phyloP scores from a whole-genome alignment of 2,888 invertebrate genomes.

The Helleia helle region DNA sequence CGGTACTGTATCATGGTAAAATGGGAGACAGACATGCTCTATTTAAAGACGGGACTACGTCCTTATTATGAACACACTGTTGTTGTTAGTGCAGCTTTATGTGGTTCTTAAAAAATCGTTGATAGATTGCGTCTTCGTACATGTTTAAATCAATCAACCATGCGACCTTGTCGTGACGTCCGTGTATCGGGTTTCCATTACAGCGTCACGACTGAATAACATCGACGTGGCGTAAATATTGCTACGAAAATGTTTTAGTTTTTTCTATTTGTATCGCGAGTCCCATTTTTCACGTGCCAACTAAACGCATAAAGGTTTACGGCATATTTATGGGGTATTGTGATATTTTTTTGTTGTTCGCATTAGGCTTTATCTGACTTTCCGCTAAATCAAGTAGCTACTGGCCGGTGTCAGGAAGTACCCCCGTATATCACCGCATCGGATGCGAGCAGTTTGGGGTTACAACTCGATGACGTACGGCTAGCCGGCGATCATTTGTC shows the following conservation, averaged over 20 bases:
- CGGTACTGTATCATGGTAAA: too few relatives aligned
- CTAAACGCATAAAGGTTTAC: constrained; percentile 71
- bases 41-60: too few relatives aligned
- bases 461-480: constrained; percentile 50
- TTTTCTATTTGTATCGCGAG: constrained; percentile 48
- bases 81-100: too few relatives aligned
- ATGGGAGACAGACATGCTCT: too few relatives aligned
- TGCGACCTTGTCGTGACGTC: not conserved
- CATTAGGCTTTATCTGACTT: constrained; percentile 74
- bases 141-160: not conserved
- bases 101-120: too few relatives aligned
- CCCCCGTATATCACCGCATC: constrained; percentile 66
- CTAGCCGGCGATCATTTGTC: constrained; percentile 46
- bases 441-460: constrained; percentile 67
- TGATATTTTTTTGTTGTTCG: constrained; percentile 73
- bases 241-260: constrained; percentile 27
- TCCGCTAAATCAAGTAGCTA: constrained; percentile 75
- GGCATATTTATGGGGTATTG: constrained; percentile 74
- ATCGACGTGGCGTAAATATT: constrained; percentile 15
- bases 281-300: constrained; percentile 69
- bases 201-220: not conserved
- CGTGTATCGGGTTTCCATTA: constrained; percentile 10
- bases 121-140: too few relatives aligned
- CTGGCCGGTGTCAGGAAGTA: constrained; percentile 72
- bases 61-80: too few relatives aligned